A percentile compares a stretch with the other conserved stretches of the same genome.
Conservation (phyloP, 2,797 vertebrate genomes). For the Mormyrops boulengeri region DNA sequence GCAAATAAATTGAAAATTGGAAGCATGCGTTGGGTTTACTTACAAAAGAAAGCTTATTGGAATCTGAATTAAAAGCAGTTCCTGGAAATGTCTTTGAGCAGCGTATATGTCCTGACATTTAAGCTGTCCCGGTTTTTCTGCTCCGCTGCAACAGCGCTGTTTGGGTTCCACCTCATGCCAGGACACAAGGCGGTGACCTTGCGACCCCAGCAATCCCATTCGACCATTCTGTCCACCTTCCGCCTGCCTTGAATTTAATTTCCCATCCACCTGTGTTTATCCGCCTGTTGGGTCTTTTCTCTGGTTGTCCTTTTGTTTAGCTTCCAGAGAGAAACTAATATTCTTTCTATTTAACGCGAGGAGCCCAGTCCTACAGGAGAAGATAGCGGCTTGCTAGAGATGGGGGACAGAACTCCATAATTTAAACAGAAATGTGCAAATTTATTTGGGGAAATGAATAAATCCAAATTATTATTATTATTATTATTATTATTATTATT, state of each 20-base stretch:
- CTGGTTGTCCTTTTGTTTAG: background rate
- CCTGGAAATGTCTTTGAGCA: background rate
- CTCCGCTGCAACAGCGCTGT: background rate
- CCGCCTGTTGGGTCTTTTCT: background rate
- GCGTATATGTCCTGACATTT: slow-evolving; percentile 3
- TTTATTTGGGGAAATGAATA: background rate
- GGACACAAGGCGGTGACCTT: background rate
- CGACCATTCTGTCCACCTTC: background rate
- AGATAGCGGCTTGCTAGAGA: background rate
- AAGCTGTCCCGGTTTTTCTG: background rate
- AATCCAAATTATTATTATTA: background rate
- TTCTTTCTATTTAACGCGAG: background rate
- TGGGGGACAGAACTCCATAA: background rate
- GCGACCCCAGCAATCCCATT: background rate
- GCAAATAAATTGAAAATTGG: slow-evolving; percentile 9
- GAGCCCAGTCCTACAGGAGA: background rate
- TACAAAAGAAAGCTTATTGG: slow-evolving; percentile 18
- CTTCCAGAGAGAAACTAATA: background rate
- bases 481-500: background rate
- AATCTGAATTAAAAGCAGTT: slow-evolving; percentile 4
- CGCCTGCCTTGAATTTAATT: background rate
- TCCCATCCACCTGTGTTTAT: background rate
- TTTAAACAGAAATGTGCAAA: background rate
- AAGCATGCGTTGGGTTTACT: background rate
- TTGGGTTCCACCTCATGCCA: background rate